These are phyloP conservation scores for Nomada ruficornis DNA, from an alignment of 2,888 invertebrate species.

Conservation along the genomic window DNA sequence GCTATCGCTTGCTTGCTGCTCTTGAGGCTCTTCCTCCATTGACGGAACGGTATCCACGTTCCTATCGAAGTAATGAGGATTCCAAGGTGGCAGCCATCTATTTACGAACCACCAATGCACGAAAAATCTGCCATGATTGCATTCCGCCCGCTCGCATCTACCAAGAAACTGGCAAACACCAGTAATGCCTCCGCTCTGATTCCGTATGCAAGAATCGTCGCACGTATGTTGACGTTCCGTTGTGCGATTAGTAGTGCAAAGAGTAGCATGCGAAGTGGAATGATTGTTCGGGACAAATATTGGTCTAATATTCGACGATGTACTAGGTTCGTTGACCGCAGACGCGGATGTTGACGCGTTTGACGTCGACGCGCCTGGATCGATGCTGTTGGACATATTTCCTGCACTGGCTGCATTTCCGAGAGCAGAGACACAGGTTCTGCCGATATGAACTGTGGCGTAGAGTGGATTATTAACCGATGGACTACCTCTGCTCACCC, in stretches of 20 bases:
- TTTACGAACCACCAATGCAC: constrained; percentile 89
- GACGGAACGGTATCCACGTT: constrained; percentile 64
- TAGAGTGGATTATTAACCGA: constrained; percentile 81
- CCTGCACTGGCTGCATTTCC: constrained; percentile 58
- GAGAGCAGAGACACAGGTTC: constrained; percentile 71
- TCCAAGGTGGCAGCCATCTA: constrained; percentile 87
- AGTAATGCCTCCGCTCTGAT: constrained; percentile 78
- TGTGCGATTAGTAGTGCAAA: constrained; percentile 84
- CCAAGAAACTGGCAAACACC: constrained; percentile 77
- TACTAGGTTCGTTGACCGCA: constrained; percentile 67
- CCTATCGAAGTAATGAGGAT: constrained; percentile 70
- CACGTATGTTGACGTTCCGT: constrained; percentile 84
- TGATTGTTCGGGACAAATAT: constrained; percentile 50
- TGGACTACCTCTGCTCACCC: constrained; percentile 72
- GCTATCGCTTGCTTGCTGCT: constrained; percentile 78
- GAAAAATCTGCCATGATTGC: constrained; percentile 85
- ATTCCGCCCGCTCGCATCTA: constrained; percentile 78
- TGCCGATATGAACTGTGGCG: constrained; percentile 79
- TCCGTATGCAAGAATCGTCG: constrained; percentile 84
- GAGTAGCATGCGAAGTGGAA: constrained; percentile 77
- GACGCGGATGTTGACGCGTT: constrained; percentile 56
- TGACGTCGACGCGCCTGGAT: constrained; percentile 83
- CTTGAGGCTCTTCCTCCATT: constrained; percentile 73
- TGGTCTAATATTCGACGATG: constrained; percentile 63
- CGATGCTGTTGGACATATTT: constrained; percentile 64